Conservation (phyloP, 2,888 invertebrate genomes). For the Mesorhabditis belari region DNA sequence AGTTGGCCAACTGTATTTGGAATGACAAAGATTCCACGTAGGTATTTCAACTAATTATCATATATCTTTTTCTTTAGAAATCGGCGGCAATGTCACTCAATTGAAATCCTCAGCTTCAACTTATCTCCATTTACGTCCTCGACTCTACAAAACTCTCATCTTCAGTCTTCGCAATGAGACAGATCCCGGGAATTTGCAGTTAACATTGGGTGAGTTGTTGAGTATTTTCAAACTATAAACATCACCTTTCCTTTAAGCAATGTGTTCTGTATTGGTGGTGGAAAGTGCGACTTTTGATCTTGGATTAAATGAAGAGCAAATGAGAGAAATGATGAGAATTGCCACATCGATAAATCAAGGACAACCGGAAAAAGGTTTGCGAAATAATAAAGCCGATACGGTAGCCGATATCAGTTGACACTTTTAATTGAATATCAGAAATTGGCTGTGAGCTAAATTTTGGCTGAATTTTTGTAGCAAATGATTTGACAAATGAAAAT, state of each 20-base stretch:
- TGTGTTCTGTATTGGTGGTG: constrained; percentile 35
- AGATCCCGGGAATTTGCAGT: constrained; percentile 78
- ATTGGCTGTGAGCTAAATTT: constrained; percentile 1
- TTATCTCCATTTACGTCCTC: constrained; percentile 67
- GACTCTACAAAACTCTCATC: constrained; percentile 68
- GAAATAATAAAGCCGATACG: neutral
- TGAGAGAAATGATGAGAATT: constrained; percentile 22
- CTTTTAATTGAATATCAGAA: too few relatives aligned
- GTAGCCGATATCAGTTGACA: neutral
- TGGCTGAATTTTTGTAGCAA: neutral
- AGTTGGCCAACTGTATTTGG: constrained; percentile 87
- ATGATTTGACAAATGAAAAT: too few relatives aligned
- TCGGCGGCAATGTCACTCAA: constrained; percentile 13
- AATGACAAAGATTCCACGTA: constrained; percentile 32
- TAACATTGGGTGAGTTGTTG: constrained; percentile 64
- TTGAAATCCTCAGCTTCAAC: constrained; percentile 29
- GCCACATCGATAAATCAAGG: constrained; percentile 16
- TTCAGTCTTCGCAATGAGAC: constrained; percentile 76
- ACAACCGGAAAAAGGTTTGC: constrained; percentile 27
- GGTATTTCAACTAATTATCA: neutral
- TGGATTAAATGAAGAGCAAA: constrained; percentile 30
- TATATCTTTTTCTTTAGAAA: constrained; percentile 10
- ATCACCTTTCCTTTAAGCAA: constrained; percentile 9
- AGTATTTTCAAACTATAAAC: neutral
- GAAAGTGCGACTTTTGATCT: constrained; percentile 35